These are phyloP conservation scores for Periophthalmus magnuspinnatus DNA, from an alignment of 2,797 vertebrate genomes.

Conservation along the genomic window DNA sequence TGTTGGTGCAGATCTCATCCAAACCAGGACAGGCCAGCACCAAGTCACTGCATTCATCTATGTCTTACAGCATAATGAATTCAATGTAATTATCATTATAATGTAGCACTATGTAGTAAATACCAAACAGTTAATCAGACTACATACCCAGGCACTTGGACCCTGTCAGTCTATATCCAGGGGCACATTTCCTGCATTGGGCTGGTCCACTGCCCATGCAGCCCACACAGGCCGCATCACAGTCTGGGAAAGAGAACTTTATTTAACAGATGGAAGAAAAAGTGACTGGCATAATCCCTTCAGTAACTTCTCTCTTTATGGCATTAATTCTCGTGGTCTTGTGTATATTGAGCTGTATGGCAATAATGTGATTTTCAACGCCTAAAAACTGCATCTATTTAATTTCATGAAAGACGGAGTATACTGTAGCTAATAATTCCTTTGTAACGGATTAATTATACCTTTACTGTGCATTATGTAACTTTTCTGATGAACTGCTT, in stretches of 20 bases:
- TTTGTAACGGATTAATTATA: no score
- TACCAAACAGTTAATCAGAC: background rate
- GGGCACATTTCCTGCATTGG: constrained; percentile 90
- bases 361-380: background rate
- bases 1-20: constrained; percentile 87
- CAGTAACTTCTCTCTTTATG: background rate
- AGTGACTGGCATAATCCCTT: background rate
- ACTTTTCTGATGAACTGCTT: no score
- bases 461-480: no score
- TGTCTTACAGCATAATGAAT: constrained; percentile 58
- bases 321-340: background rate
- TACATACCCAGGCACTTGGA: constrained; percentile 88
- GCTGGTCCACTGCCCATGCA: constrained; percentile 90
- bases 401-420: background rate
- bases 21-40: constrained; percentile 81
- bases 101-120: background rate
- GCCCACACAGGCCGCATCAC: constrained; percentile 87
- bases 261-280: constrained; percentile 5
- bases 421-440: background rate
- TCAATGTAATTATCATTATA: background rate
- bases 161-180: constrained; percentile 85
- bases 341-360: background rate
- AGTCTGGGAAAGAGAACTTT: constrained; percentile 72
- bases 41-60: constrained; percentile 85
- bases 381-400: background rate